Evolutionary conservation across 2,797 vertebrate species (phyloP), one percentile per base, ranked within the genome.

Genomic region (Enoplosus armatus): DNA sequence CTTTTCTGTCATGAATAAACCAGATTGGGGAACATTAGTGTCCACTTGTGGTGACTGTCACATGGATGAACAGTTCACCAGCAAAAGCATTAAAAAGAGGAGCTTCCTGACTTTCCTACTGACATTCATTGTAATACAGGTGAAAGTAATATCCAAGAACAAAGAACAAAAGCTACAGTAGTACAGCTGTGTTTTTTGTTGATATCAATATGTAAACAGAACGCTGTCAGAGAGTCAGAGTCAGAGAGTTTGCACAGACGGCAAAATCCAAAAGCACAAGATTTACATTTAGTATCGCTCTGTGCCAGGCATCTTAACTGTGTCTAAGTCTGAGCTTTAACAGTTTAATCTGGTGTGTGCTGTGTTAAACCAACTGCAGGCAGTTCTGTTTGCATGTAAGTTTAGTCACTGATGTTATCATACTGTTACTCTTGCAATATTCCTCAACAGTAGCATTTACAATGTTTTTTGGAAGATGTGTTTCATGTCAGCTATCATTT

Each of bases 241-340:
- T 65, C 61, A 59, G 0, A 50, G 29, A 63, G 61, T 76, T 83
- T 82, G 26, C 71, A 82, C 73, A 78, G 72, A 78, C 81, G 65
- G 58, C 11, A 68, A 68, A 75, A 77, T 75, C 54, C 59, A 56
- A 71, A 75, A 67, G 31, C 65, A 47, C 20, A 65, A 65, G 24
- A 65, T 73, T 80, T 84, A 70, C 67, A 77, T 76, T 76, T 51
- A 68, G 45, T 68, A 60, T 79, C 20, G 3, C 33, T 11, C 26
- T 26, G 0, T 85, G 73, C 41, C 41, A 66, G 58, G 43, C 51
- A 59, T 80, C 69, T 69, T 61, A 68, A 71, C 74, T 58, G 48
- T 58, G 66, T 79, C 58, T 29, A 12, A 63, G 39, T 72, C 45
- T 65, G 72, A 72, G 79, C 51, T 75, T 31, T 37, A 20, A 67